phyloP scores from a whole-genome alignment of 2,113 vertebrate genomes.

The Tapirus terrestris region DNA sequence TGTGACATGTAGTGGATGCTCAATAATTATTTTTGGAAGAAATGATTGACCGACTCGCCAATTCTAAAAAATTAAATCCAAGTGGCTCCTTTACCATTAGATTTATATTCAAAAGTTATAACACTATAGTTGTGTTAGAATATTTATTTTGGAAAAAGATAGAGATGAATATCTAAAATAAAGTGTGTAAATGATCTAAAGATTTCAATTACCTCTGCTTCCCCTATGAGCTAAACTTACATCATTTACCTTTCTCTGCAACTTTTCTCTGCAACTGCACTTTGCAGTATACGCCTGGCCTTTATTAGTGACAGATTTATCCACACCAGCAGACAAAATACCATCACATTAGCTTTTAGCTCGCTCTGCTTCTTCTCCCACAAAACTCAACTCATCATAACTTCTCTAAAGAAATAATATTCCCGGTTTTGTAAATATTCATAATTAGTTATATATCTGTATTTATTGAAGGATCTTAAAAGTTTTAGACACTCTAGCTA shows the following conservation, averaged over 20 bases:
- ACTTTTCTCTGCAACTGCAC: not conserved
- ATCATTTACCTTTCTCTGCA: not conserved
- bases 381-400: conserved; percentile 63
- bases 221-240: not conserved
- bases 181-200: not conserved
- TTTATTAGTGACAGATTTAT: conserved; percentile 7
- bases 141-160: not conserved
- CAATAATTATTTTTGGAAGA: not conserved
- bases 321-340: conserved; percentile 46
- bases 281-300: not conserved
- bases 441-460: conserved; percentile 64
- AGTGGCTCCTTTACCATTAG: not conserved
- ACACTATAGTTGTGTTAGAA: not conserved
- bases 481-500: conserved; percentile 41
- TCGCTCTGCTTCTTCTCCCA: conserved; percentile 48
- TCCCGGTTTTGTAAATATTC: conserved; percentile 16
- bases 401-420: not conserved
- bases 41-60: not conserved
- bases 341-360: conserved; percentile 17
- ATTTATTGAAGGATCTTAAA: conserved; percentile 68
- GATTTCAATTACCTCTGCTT: not conserved
- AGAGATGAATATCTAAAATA: not conserved
- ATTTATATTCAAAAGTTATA: conserved; percentile 25
- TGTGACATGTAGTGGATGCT: not conserved
- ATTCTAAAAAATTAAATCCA: not conserved